Evolutionary conservation across 2,797 vertebrate genomes (phyloP).

Genomic region (Spea hammondii): DNA sequence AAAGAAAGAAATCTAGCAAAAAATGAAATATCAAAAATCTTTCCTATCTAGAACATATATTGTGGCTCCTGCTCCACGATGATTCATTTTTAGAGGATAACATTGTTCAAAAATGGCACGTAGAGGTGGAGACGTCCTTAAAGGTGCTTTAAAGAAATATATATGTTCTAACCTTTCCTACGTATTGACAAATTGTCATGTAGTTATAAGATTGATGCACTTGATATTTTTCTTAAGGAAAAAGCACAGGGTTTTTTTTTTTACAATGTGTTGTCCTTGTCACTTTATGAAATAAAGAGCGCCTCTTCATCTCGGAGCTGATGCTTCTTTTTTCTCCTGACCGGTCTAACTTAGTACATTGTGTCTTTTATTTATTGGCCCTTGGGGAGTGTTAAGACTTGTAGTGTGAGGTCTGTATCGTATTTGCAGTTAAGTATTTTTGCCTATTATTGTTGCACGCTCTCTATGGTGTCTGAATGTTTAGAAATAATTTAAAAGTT

Average conservation of each 20-base stretch:
- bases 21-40: too few relatives aligned
- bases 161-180: slow-evolving; percentile 19
- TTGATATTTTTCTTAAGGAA: slow-evolving; percentile 36
- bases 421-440: slow-evolving; percentile 42
- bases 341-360: slow-evolving; percentile 37
- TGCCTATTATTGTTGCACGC: slow-evolving; percentile 20
- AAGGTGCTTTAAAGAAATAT: too few relatives aligned
- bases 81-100: too few relatives aligned
- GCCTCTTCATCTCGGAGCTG: slow-evolving; percentile 45
- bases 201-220: slow-evolving; percentile 11
- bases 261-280: slow-evolving; percentile 44
- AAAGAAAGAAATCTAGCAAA: too few relatives aligned
- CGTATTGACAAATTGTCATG: slow-evolving; percentile 27
- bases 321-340: slow-evolving; percentile 16
- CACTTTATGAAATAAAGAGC: slow-evolving; percentile 44
- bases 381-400: slow-evolving; percentile 28
- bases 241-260: not conserved
- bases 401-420: slow-evolving; percentile 31
- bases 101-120: too few relatives aligned
- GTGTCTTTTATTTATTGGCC: slow-evolving; percentile 24
- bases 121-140: too few relatives aligned
- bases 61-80: too few relatives aligned
- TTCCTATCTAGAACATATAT: too few relatives aligned
- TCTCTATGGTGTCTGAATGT: slow-evolving; percentile 23
- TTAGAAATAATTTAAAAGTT: slow-evolving; percentile 44